These are phyloP conservation scores for Pseudomyrmex flavicornis DNA, from an alignment of 1,140 invertebrate genomes.

Conservation along the genomic window DNA sequence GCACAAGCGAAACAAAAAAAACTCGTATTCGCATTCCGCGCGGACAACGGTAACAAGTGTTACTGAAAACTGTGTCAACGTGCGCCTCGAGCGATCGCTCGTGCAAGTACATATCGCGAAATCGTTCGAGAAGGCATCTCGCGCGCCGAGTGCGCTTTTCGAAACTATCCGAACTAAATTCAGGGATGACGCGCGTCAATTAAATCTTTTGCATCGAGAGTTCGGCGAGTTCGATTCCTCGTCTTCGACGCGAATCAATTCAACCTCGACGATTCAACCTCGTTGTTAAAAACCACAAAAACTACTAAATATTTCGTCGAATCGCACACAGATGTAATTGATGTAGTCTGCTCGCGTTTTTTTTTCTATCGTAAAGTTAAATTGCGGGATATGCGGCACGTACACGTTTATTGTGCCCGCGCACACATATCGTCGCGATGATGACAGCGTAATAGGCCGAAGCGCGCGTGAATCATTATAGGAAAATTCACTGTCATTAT, in stretches of 20 bases:
- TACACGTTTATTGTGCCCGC: background rate
- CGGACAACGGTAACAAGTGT: constrained; percentile 30
- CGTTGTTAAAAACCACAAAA: too few species aligned
- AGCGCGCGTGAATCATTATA: constrained; percentile 33
- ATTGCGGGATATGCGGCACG: background rate
- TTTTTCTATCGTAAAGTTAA: background rate
- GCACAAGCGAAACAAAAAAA: background rate
- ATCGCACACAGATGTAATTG: background rate
- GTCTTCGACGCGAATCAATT: too few species aligned
- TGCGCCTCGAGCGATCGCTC: constrained; percentile 58
- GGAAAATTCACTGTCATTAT: constrained; percentile 37
- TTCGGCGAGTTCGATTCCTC: too few species aligned
- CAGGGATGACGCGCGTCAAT: background rate
- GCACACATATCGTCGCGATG: background rate
- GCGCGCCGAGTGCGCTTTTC: background rate
- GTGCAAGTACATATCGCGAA: constrained; percentile 19
- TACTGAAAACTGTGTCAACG: constrained; percentile 59
- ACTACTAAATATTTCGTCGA: too few species aligned
- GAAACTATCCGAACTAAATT: background rate
- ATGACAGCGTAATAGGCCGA: background rate
- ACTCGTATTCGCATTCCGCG: background rate
- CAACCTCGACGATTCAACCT: too few species aligned
- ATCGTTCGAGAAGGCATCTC: background rate
- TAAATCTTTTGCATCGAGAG: too few species aligned
- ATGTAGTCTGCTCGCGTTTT: background rate